A percentile compares a stretch with the other conserved stretches of the same genome.
Conservation (phyloP, 1,140 invertebrate genomes). For the Lepidotrigona ventralis region DNA sequence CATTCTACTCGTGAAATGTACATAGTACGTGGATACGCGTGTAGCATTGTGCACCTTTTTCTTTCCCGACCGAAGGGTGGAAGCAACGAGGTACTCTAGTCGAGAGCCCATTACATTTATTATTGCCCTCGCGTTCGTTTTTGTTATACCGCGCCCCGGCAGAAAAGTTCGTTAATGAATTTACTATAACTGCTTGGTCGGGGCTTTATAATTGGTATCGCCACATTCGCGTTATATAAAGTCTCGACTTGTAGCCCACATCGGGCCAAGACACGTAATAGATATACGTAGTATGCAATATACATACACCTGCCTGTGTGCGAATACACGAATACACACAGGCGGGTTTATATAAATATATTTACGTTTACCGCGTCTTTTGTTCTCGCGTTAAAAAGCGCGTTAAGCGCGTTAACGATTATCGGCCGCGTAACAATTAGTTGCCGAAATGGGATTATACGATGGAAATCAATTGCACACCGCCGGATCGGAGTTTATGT, state of each 20-base stretch:
- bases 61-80: slow-evolving; percentile 9
- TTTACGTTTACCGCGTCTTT: neutral
- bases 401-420: neutral
- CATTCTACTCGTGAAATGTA: neutral
- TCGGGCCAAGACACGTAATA: slow-evolving; percentile 13
- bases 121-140: slow-evolving; percentile 43
- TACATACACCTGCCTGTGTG: neutral
- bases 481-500: neutral
- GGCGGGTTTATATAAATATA: neutral
- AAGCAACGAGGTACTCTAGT: slow-evolving; percentile 38
- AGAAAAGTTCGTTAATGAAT: slow-evolving; percentile 52
- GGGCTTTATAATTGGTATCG: slow-evolving; percentile 46
- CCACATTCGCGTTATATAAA: slow-evolving; percentile 48
- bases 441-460: slow-evolving; percentile 24
- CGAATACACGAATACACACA: neutral
- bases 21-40: neutral
- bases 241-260: slow-evolving; percentile 6
- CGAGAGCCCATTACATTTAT: slow-evolving; percentile 51
- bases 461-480: slow-evolving; percentile 13
- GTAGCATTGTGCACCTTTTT: neutral
- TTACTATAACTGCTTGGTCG: slow-evolving; percentile 46
- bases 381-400: slow-evolving; percentile 6
- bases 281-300: neutral
- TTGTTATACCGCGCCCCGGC: slow-evolving; percentile 13
- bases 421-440: slow-evolving; percentile 30